Percentiles rank a stretch among this genome's conserved stretches.
phyloP scores from a whole-genome alignment of 2,113 vertebrate genomes.

The Aphyosemion australe region DNA sequence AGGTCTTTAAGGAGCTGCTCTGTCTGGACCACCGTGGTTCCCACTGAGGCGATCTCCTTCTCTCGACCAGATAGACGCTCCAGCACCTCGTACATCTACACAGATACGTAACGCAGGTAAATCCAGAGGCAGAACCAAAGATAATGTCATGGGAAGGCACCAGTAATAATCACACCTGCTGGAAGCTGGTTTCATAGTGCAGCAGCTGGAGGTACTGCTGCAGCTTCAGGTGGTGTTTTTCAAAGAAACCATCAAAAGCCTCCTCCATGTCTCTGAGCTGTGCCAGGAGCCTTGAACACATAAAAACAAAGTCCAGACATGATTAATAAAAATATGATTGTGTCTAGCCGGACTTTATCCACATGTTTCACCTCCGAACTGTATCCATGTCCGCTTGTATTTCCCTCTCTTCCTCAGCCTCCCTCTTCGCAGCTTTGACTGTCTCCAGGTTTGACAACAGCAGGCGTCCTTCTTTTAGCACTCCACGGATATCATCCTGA shows the following conservation, averaged over 20 bases:
- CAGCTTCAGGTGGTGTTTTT: slow-evolving; percentile 96
- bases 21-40: slow-evolving; percentile 82
- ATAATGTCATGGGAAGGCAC: background rate
- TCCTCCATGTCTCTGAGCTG: slow-evolving; percentile 95
- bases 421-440: slow-evolving; percentile 69
- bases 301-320: slow-evolving; percentile 3
- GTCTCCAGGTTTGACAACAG: slow-evolving; percentile 88
- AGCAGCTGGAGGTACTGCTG: slow-evolving; percentile 93
- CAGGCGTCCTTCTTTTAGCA: slow-evolving; percentile 89
- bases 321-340: too few species aligned
- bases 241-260: slow-evolving; percentile 98
- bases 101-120: slow-evolving; percentile 12
- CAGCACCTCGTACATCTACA: slow-evolving; percentile 84
- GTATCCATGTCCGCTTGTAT: slow-evolving; percentile 87
- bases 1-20: slow-evolving; percentile 87
- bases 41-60: slow-evolving; percentile 78
- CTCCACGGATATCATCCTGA: slow-evolving; percentile 88
- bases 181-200: slow-evolving; percentile 90
- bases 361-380: slow-evolving; percentile 81
- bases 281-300: slow-evolving; percentile 83
- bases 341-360: background rate
- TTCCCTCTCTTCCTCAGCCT: slow-evolving; percentile 75
- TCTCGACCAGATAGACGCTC: slow-evolving; percentile 83
- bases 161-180: slow-evolving; percentile 81
- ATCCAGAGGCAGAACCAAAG: background rate